phyloP scores from a whole-genome alignment of 1,140 invertebrate genomes.

The Anoplolepis gracilipes region DNA sequence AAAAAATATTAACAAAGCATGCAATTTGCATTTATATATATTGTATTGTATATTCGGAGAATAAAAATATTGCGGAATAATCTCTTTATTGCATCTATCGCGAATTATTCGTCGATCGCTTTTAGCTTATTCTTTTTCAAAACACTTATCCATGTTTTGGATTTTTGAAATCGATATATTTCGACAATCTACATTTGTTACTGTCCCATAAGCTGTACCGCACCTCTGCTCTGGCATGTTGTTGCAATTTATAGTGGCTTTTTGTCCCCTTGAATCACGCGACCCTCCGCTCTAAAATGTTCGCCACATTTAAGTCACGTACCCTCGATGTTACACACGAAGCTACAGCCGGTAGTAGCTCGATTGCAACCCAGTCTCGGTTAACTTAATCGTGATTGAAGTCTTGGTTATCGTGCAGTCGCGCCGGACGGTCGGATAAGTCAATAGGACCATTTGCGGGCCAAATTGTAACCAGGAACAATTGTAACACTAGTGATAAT shows the following conservation, averaged over 20 bases:
- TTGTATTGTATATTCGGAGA: background rate
- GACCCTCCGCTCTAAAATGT: conserved; percentile 28
- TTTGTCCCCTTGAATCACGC: conserved; percentile 56
- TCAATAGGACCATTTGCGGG: conserved; percentile 54
- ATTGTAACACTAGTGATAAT: conserved; percentile 55
- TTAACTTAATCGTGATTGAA: conserved; percentile 60
- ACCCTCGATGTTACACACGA: conserved; percentile 46
- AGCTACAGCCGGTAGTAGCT: conserved; percentile 29
- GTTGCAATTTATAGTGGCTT: conserved; percentile 50
- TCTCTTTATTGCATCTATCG: background rate
- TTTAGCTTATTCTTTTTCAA: background rate
- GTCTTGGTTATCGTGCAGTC: conserved; percentile 50
- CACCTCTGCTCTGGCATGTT: conserved; percentile 8
- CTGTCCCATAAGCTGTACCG: conserved; percentile 25
- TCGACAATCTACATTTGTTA: conserved; percentile 45
- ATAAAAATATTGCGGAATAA: background rate
- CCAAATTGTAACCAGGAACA: conserved; percentile 51
- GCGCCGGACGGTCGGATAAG: conserved; percentile 46
- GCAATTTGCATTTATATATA: background rate
- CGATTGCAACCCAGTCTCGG: conserved; percentile 42
- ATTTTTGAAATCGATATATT: conserved; percentile 29
- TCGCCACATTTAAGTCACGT: conserved; percentile 60
- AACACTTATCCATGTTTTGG: background rate
- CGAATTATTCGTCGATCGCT: background rate
- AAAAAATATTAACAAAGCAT: background rate